phyloP scores from a whole-genome alignment of 2,888 invertebrate genomes.

The Sphinx pinastri region DNA sequence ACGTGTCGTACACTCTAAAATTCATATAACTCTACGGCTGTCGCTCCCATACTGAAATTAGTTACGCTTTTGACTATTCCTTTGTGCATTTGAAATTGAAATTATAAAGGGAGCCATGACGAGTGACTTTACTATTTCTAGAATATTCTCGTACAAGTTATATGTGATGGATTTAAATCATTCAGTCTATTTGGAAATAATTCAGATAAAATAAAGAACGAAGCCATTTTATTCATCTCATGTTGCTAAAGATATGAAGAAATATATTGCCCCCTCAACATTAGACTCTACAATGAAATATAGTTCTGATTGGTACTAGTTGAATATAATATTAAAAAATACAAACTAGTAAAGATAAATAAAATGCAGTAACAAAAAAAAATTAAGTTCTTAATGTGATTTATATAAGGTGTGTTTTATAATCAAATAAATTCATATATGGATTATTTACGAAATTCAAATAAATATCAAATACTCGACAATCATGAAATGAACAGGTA shows the following conservation, averaged over 20 bases:
- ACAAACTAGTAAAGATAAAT: neutral
- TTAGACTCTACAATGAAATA: no score
- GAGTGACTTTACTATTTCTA: constrained; percentile 33
- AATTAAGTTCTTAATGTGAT: neutral
- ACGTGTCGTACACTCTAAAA: constrained; percentile 46
- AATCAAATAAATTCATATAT: neutral
- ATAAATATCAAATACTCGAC: neutral
- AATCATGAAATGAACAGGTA: constrained; percentile 9
- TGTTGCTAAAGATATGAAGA: no score
- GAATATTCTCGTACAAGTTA: neutral
- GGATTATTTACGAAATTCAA: neutral
- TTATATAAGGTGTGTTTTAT: no score
- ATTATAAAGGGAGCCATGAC: constrained; percentile 54
- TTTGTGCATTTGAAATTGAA: constrained; percentile 56
- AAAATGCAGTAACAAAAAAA: constrained; percentile 21
- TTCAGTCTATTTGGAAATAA: neutral
- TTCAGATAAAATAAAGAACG: no score
- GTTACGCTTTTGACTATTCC: constrained; percentile 52
- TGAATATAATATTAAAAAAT: neutral
- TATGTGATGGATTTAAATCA: neutral
- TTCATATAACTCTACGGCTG: constrained; percentile 32
- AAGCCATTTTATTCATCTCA: no score
- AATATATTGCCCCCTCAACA: no score
- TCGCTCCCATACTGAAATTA: constrained; percentile 57
- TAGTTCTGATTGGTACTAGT: no score